A percentile compares a stretch with the other conserved stretches of the same genome.
Conservation (phyloP, 2,113 vertebrate genomes). For the Synchiropus splendidus region DNA sequence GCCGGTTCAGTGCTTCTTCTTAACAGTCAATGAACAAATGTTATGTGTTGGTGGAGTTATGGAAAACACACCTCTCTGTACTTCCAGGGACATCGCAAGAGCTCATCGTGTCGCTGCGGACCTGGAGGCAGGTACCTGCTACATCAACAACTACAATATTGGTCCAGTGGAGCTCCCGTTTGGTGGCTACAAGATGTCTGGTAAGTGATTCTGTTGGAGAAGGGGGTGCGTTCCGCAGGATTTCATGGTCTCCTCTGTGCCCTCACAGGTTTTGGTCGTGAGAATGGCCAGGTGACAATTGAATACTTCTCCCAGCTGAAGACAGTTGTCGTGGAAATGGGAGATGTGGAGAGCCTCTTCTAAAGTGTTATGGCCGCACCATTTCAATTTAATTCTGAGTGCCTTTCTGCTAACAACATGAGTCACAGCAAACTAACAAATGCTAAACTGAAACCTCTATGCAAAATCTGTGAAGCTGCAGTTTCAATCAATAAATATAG, state of each 20-base stretch:
- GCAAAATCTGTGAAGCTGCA: too few relatives aligned
- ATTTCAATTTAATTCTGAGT: not conserved
- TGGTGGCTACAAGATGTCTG: conserved; percentile 92
- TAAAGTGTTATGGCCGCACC: conserved; percentile 39
- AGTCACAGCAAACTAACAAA: not conserved
- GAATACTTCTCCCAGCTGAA: conserved; percentile 94
- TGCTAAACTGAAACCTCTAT: not conserved
- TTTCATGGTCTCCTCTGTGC: not conserved
- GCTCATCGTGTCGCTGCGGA: conserved; percentile 83
- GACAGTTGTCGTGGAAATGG: conserved; percentile 91
- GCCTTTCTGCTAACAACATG: not conserved
- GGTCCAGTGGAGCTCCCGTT: conserved; percentile 84
- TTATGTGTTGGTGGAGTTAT: not conserved
- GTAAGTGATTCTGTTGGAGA: conserved; percentile 47
- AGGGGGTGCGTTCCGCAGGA: not conserved
- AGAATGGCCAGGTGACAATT: conserved; percentile 82
- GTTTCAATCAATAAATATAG: too few relatives aligned
- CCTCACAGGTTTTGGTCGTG: conserved; percentile 84
- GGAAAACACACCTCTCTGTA: not conserved
- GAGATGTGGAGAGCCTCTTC: conserved; percentile 78
- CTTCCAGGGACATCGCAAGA: conserved; percentile 80
- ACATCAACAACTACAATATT: conserved; percentile 92
- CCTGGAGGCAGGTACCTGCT: conserved; percentile 87
- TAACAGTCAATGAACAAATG: not conserved
- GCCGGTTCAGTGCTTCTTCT: not conserved